Percentiles rank a stretch among this genome's conserved stretches.
Evolutionary conservation across 2,797 vertebrate species (phyloP).

Genomic region (Ispidina picta): DNA sequence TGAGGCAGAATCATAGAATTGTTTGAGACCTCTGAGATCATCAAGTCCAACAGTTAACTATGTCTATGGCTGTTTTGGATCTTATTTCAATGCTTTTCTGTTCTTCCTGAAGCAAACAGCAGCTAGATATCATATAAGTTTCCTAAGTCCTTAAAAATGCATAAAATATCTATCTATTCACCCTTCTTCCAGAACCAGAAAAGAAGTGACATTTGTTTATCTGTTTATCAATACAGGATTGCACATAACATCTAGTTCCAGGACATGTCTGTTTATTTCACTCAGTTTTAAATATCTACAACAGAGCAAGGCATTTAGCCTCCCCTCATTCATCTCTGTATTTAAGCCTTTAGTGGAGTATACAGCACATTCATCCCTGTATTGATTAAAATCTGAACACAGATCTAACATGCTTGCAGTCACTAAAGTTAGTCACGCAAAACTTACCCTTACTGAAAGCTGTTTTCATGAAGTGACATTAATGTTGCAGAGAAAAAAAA

Average conservation of each 20-base stretch:
- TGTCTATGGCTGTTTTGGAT: not conserved
- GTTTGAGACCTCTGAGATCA: not conserved
- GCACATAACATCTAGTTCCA: not conserved
- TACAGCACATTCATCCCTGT: not conserved
- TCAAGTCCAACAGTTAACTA: not conserved
- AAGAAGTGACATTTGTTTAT: not conserved
- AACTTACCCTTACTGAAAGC: not conserved
- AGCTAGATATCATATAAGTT: not conserved
- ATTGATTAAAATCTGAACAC: not conserved
- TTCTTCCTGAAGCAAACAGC: not conserved
- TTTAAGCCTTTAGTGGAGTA: not conserved
- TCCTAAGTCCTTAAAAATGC: not conserved
- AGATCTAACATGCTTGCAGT: not conserved
- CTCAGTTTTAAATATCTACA: not conserved
- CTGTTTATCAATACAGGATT: not conserved
- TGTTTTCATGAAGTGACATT: not conserved
- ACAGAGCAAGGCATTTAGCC: not conserved
- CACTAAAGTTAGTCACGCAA: not conserved
- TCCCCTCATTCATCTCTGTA: not conserved
- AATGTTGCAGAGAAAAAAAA: not conserved
- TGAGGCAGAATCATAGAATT: not conserved
- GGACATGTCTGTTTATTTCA: not conserved
- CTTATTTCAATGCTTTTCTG: not conserved
- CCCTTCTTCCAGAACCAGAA: not conserved
- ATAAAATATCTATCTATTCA: not conserved